These are phyloP conservation scores for Gymnogyps californianus DNA, from an alignment of 2,113 vertebrate genomes.

Conservation along the genomic window DNA sequence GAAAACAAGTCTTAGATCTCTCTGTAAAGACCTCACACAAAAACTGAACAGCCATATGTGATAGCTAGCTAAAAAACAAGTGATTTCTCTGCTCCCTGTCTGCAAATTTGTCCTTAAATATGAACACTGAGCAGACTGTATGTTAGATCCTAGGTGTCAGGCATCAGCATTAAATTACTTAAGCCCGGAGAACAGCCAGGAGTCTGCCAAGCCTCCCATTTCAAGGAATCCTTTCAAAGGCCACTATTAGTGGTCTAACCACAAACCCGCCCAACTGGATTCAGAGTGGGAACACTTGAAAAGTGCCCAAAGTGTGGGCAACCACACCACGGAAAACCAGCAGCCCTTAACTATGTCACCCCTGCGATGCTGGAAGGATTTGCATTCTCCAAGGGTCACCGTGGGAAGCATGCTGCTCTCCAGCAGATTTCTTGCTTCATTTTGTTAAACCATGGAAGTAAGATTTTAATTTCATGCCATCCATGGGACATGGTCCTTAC, in stretches of 20 bases:
- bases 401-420: not conserved
- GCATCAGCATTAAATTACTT: not conserved
- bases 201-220: not conserved
- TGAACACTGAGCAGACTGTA: not conserved
- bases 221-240: not conserved
- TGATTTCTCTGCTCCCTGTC: slow-evolving; percentile 6
- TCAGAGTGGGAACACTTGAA: not conserved
- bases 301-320: not conserved
- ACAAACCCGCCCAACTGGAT: not conserved
- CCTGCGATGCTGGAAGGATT: rapidly evolving
- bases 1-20: slow-evolving; percentile 33
- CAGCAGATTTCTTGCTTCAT: not conserved
- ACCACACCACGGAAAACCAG: not conserved
- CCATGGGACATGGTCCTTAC: not conserved
- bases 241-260: not conserved
- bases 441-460: not conserved
- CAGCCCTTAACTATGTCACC: not conserved
- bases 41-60: slow-evolving; percentile 33
- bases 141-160: not conserved
- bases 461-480: not conserved
- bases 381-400: rapidly evolving
- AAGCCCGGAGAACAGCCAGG: not conserved
- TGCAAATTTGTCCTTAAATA: slow-evolving; percentile 23
- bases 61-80: slow-evolving; percentile 26
- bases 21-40: not conserved